phyloP scores from a whole-genome alignment of 1,140 invertebrate genomes.

The Temnothorax curvispinosus region DNA sequence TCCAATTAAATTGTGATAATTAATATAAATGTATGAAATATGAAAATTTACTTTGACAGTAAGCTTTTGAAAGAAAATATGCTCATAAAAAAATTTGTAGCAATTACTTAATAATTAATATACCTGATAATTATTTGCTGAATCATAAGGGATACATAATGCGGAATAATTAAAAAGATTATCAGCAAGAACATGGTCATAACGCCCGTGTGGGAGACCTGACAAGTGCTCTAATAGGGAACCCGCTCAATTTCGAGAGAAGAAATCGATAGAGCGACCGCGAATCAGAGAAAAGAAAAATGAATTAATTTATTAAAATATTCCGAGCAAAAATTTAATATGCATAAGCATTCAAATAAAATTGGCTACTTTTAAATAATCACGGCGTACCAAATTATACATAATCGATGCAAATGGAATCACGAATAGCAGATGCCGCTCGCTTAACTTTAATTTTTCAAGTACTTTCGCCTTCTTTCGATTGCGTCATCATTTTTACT shows the following conservation, averaged over 20 bases:
- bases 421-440: background rate
- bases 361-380: constrained; percentile 42
- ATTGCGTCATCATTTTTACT: background rate
- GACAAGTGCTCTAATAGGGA: constrained; percentile 21
- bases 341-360: constrained; percentile 29
- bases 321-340: constrained; percentile 9
- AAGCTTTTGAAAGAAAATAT: background rate
- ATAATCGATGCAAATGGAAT: constrained; percentile 36
- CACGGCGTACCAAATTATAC: constrained; percentile 16
- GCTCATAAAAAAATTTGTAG: background rate
- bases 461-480: background rate
- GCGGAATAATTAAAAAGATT: background rate
- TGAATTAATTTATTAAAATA: constrained; percentile 49
- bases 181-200: background rate
- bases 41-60: background rate
- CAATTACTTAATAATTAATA: constrained; percentile 13
- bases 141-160: background rate
- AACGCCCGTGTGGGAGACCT: background rate
- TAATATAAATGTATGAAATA: constrained; percentile 19
- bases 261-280: constrained; percentile 11
- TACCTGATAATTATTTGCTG: background rate
- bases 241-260: constrained; percentile 14
- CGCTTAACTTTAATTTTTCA: constrained; percentile 32
- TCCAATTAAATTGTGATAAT: constrained; percentile 5
- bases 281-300: background rate